A percentile compares a stretch with the other conserved stretches of the same genome.
These are phyloP conservation scores for Arenaria interpres DNA, from an alignment of 2,113 vertebrate genomes.

Conservation along the genomic window DNA sequence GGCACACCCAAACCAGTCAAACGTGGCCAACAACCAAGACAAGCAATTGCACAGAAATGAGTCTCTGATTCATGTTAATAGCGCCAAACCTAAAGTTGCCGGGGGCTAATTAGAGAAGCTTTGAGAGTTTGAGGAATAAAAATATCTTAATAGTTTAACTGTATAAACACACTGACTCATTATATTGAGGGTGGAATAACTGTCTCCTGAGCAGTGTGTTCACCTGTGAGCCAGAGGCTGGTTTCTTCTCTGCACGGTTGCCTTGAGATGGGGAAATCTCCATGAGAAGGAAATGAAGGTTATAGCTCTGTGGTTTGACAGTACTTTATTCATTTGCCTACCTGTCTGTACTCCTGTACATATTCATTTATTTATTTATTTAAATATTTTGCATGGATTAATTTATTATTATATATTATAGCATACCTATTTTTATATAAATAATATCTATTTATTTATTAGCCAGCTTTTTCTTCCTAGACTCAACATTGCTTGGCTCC, in stretches of 20 bases:
- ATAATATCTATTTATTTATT: background rate
- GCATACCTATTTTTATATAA: background rate
- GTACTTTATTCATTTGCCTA: background rate
- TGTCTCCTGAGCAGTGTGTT: background rate
- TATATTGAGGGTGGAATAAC: background rate
- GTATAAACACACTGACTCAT: background rate
- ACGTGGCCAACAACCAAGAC: background rate
- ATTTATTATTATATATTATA: background rate
- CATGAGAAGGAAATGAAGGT: background rate
- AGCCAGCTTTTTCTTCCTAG: background rate
- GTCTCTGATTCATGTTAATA: background rate
- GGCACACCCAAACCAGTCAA: rapidly evolving
- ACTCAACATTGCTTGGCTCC: background rate
- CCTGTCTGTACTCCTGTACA: background rate
- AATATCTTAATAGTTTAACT: background rate
- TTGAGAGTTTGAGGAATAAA: background rate
- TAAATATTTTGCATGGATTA: background rate
- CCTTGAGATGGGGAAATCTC: background rate
- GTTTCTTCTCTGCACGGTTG: background rate
- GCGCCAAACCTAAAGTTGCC: background rate
- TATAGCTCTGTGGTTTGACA: background rate
- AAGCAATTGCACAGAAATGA: background rate
- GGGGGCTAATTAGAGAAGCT: background rate
- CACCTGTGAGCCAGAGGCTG: background rate
- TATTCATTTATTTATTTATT: background rate